Evolutionary conservation across 2,888 invertebrate genomes (phyloP).

Genomic region (Orchesellides sinensis): DNA sequence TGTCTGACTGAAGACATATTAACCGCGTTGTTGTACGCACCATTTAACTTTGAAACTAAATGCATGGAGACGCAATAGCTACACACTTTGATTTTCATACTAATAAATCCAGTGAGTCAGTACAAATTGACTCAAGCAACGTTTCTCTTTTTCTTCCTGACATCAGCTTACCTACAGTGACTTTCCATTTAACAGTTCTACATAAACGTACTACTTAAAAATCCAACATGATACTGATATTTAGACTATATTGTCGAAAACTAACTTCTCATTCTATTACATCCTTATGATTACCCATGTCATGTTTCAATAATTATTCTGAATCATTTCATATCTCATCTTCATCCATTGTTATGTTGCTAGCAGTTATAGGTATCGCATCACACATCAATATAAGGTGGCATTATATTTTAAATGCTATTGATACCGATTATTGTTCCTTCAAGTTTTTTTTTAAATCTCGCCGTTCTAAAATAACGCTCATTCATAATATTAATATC

Average conservation of each 20-base stretch:
- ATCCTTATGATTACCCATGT: too few relatives aligned
- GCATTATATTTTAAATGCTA: not conserved
- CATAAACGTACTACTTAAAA: too few relatives aligned
- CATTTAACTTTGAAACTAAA: not conserved
- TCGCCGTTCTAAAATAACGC: not conserved
- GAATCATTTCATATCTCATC: not conserved
- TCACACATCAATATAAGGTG: too few relatives aligned
- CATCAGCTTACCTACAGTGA: too few relatives aligned
- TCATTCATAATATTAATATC: conserved; percentile 26
- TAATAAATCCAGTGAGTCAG: not conserved
- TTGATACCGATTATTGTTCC: not conserved
- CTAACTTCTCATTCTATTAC: too few relatives aligned
- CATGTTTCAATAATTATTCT: not conserved
- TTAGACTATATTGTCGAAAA: too few relatives aligned
- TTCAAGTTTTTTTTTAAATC: not conserved
- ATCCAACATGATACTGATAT: too few relatives aligned
- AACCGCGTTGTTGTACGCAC: conserved; percentile 56
- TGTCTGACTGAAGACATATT: conserved; percentile 50
- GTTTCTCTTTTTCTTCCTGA: too few relatives aligned
- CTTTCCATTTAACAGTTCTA: too few relatives aligned
- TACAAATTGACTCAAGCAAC: not conserved
- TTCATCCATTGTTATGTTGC: not conserved
- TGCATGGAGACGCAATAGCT: too few relatives aligned
- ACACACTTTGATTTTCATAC: not conserved
- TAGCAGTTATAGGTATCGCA: too few relatives aligned